A percentile compares a stretch with the other conserved stretches of the same genome.
Evolutionary conservation across 2,888 invertebrate species (phyloP).

Genomic region (Lasioglossum zephyrum): DNA sequence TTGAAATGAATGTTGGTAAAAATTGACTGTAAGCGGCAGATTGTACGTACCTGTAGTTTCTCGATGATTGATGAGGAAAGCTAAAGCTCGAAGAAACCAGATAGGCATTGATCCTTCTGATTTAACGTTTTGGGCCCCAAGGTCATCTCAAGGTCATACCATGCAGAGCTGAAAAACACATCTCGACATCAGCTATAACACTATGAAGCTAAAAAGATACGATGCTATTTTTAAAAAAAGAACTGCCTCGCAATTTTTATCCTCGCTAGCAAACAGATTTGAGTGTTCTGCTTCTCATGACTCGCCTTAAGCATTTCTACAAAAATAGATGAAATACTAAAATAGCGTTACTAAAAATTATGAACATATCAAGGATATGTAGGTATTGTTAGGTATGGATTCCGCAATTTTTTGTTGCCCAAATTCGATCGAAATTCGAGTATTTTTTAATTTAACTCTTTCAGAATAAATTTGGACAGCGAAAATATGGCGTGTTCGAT

Average conservation of each 20-base stretch:
- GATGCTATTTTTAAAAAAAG: background rate
- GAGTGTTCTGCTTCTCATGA: no score
- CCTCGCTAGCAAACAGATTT: background rate
- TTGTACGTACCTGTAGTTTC: background rate
- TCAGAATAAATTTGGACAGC: background rate
- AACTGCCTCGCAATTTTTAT: background rate
- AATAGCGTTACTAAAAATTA: background rate
- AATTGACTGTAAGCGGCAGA: background rate
- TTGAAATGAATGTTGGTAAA: background rate
- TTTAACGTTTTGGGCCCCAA: background rate
- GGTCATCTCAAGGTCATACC: background rate
- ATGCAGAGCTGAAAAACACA: background rate
- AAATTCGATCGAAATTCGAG: background rate
- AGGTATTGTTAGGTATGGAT: background rate
- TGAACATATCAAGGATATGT: background rate
- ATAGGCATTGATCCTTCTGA: background rate
- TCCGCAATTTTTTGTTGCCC: background rate
- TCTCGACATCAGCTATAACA: background rate
- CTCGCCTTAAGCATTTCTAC: background rate
- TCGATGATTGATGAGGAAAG: background rate
- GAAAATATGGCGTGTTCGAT: background rate
- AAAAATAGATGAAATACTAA: background rate
- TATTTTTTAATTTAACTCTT: background rate
- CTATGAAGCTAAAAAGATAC: conserved; percentile 1
- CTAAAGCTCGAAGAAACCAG: background rate